phyloP scores from a whole-genome alignment of 2,113 vertebrate genomes.

The Salvelinus alpinus region DNA sequence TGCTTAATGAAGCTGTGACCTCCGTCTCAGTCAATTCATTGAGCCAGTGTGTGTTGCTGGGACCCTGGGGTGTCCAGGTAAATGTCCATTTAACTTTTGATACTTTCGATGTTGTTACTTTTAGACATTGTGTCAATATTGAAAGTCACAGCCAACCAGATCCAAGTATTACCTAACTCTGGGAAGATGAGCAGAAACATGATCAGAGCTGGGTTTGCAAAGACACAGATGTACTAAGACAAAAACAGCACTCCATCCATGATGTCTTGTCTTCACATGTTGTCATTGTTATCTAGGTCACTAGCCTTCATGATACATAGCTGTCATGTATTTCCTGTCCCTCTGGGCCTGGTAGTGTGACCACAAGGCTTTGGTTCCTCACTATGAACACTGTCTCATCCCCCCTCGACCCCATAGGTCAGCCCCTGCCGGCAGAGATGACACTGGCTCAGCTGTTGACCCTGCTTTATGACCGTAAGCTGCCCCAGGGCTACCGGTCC shows the following conservation, averaged over 20 bases:
- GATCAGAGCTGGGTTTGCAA: no score
- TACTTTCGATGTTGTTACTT: no score
- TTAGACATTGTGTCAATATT: no score
- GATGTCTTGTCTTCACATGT: background rate
- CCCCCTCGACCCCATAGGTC: conserved; percentile 75
- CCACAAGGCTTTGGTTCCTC: background rate
- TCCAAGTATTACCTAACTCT: no score
- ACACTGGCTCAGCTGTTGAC: conserved; percentile 96
- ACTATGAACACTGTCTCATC: background rate
- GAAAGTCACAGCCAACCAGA: no score
- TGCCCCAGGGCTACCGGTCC: conserved; percentile 95
- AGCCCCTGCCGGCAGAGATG: conserved; percentile 94
- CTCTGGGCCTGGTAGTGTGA: no score
- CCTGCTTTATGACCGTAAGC: conserved; percentile 92
- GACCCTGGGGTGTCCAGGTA: background rate
- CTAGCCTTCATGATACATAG: background rate
- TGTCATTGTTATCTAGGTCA: background rate
- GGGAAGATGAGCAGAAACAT: no score
- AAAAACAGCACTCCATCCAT: background rate
- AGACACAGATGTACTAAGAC: background rate
- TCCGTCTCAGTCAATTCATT: conserved; percentile 10
- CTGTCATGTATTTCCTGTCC: background rate
- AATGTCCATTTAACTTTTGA: background rate
- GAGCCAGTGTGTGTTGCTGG: background rate
- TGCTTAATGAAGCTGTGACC: background rate